phyloP scores from a whole-genome alignment of 2,888 invertebrate genomes.

The Andrena dorsata region DNA sequence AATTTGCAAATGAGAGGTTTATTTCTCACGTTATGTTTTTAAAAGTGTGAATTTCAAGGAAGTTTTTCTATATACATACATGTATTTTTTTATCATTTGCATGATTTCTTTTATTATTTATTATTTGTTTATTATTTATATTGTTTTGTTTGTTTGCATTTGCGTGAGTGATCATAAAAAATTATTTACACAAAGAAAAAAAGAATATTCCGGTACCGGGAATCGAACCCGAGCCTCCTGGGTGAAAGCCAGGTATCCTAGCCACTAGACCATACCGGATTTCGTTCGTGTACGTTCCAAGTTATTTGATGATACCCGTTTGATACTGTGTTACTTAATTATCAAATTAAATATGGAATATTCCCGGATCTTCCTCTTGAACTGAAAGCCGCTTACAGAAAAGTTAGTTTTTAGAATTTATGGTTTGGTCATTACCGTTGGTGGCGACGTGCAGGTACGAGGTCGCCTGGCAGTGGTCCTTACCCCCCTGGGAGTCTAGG shows the following conservation, averaged over 20 bases:
- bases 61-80: neutral
- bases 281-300: slow-evolving; percentile 19
- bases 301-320: no score
- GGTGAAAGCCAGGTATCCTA: slow-evolving; percentile 88
- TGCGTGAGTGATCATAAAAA: neutral
- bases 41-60: neutral
- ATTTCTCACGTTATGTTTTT: neutral
- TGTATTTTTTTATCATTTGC: neutral
- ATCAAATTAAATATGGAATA: neutral
- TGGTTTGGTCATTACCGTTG: no score
- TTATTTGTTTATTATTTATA: no score
- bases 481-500: no score
- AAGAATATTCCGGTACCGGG: slow-evolving; percentile 87
- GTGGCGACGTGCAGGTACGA: no score
- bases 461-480: no score
- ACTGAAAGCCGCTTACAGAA: no score
- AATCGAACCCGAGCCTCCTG: slow-evolving; percentile 88
- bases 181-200: neutral
- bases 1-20: no score
- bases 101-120: no score
- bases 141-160: no score
- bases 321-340: neutral
- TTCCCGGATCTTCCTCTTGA: no score
- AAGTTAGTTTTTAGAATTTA: no score
- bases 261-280: slow-evolving; percentile 88